Evolutionary conservation across 1,140 invertebrate species (phyloP).

Genomic region (Telenomus remus): DNA sequence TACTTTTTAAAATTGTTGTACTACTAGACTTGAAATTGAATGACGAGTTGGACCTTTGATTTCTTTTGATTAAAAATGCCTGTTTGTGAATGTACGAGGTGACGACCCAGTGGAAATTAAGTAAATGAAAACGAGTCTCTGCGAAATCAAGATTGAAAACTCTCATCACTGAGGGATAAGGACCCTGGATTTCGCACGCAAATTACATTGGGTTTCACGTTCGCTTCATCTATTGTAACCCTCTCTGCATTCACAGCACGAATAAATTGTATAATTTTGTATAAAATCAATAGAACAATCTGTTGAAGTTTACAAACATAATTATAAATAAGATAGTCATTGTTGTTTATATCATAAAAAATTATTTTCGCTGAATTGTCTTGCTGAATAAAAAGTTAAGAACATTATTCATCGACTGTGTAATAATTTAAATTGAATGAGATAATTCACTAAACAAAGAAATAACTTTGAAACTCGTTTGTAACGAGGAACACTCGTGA

Average conservation of each 20-base stretch:
- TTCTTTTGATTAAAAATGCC: slow-evolving; percentile 53
- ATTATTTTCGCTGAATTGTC: too few relatives aligned
- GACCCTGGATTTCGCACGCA: slow-evolving; percentile 27
- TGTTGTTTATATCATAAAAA: too few relatives aligned
- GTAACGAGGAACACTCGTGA: too few relatives aligned
- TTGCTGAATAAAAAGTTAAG: too few relatives aligned
- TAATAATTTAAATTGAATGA: too few relatives aligned
- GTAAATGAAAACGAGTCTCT: slow-evolving; percentile 56
- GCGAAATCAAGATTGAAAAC: slow-evolving; percentile 56
- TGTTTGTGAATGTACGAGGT: slow-evolving; percentile 38
- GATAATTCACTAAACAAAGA: too few relatives aligned
- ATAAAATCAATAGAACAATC: slow-evolving; percentile 38
- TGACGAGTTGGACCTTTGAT: slow-evolving; percentile 49
- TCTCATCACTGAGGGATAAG: slow-evolving; percentile 21
- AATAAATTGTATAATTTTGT: slow-evolving; percentile 13
- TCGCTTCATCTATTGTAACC: slow-evolving; percentile 50
- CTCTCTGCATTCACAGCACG: slow-evolving; percentile 32
- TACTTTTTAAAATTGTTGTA: too few relatives aligned
- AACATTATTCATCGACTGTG: too few relatives aligned
- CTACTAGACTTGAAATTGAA: slow-evolving; percentile 40
- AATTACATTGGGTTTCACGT: slow-evolving; percentile 21
- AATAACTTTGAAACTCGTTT: too few relatives aligned
- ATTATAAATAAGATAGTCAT: too few relatives aligned
- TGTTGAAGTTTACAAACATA: slow-evolving; percentile 32
- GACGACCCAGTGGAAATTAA: slow-evolving; percentile 57